Evolutionary conservation across 1,140 invertebrate genomes (phyloP), one percentile per base, ranked within the genome.

Genomic region (Cepaea nemoralis): DNA sequence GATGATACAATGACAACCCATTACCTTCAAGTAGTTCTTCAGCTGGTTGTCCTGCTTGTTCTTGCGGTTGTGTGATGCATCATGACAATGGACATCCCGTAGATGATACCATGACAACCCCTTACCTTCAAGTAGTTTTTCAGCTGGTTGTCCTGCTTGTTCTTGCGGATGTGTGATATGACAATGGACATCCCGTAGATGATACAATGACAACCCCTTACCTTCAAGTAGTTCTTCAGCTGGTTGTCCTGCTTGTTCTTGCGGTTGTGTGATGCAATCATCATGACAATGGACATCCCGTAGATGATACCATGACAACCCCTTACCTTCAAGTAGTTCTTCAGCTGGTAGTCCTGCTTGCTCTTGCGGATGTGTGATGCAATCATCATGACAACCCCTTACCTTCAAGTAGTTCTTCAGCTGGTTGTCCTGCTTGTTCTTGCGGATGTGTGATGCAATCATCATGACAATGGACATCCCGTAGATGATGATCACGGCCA

Each of bases 391-490:
- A 90, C 90, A 81, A 40, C 1, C 27, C 24, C 16, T 45, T 80
- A 80, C 78, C 80, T 91, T 91, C 1, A 91, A 76, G 75, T 91
- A 90, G 22, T 83, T 86, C 63, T 87, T 79, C 22, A 91, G 84
- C 74, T 89, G 88, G 37, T 85, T 89, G 84, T 91, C 90, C 83
- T 89, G 87, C 76, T 90, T 89, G 80, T 91, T 91, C 80, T 89
- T 89, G 33, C 89, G 84, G 42, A 90, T 90, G 83, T 91, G 90
- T 19, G 90, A 91, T 1, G 89, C 89, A 35, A 91, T 91, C 90
- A 91, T 90, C 88, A 91, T 89, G 8, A 91, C 89, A 50, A 91
- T 91, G 27, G 90, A 91, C 16, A 90, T 84, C 19, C 89, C 90
- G 82, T 90, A 91, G 40, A 91, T 91, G 45, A 91, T 81, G 63